phyloP scores from a whole-genome alignment of 2,797 vertebrate genomes.

The Trematomus bernacchii region DNA sequence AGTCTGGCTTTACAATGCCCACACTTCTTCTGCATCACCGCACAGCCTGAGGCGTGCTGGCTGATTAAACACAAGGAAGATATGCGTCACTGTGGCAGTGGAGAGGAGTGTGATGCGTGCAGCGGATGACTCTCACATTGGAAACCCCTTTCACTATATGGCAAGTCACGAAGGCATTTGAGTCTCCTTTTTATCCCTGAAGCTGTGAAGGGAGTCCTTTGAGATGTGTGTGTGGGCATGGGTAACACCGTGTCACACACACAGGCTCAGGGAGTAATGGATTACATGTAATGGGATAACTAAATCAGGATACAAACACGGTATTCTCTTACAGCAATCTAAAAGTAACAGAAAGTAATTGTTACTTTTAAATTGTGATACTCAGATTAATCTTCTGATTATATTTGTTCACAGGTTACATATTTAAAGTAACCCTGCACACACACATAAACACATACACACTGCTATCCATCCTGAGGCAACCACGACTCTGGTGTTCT shows the following conservation, averaged over 20 bases:
- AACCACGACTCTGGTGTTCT: slow-evolving; percentile 35
- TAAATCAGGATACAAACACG: too few relatives aligned
- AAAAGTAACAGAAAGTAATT: too few relatives aligned
- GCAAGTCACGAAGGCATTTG: slow-evolving; percentile 57
- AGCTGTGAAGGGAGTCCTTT: slow-evolving; percentile 59
- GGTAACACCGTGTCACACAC: slow-evolving; percentile 31
- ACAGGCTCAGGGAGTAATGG: too few relatives aligned
- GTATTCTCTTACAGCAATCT: too few relatives aligned
- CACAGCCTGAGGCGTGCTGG: slow-evolving; percentile 31
- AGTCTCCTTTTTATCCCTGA: slow-evolving; percentile 29
- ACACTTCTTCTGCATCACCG: slow-evolving; percentile 41
- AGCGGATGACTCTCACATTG: slow-evolving; percentile 38
- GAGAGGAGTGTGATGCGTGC: slow-evolving; percentile 41
- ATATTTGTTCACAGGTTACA: too few relatives aligned
- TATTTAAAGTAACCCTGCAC: neutral
- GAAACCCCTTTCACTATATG: slow-evolving; percentile 56
- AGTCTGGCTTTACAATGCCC: slow-evolving; percentile 45
- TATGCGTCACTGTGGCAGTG: slow-evolving; percentile 52
- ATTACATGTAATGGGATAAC: too few relatives aligned
- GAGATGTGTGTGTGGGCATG: slow-evolving; percentile 50
- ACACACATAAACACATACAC: slow-evolving; percentile 36
- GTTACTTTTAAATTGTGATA: too few relatives aligned
- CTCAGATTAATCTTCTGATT: too few relatives aligned
- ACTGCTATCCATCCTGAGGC: slow-evolving; percentile 45
- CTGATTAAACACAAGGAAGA: slow-evolving; percentile 59